phyloP scores from a whole-genome alignment of 2,797 vertebrate species.

The Fratercula arctica region DNA sequence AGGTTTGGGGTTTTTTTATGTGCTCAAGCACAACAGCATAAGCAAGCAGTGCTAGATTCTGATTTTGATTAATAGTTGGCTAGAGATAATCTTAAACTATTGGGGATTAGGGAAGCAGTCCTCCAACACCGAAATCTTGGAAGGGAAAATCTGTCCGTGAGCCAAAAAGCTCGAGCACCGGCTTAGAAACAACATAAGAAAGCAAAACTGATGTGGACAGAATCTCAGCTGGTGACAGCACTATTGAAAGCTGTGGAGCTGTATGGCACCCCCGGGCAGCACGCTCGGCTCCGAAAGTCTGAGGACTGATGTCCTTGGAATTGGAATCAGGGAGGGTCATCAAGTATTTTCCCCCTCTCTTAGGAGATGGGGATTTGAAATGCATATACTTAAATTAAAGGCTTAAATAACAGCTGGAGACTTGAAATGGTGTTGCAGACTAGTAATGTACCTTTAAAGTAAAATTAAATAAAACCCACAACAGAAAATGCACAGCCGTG shows the following conservation, averaged over 20 bases:
- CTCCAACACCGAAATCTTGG: conserved; percentile 35
- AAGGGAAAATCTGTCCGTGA: background rate
- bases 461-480: background rate
- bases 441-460: background rate
- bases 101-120: conserved; percentile 13
- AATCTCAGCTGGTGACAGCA: background rate
- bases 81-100: conserved; percentile 12
- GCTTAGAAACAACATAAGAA: background rate
- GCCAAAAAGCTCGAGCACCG: conserved; percentile 10
- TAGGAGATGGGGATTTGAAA: background rate
- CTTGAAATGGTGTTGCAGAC: background rate
- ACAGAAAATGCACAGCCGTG: rapidly evolving
- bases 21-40: background rate
- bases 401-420: background rate
- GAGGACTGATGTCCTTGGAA: background rate
- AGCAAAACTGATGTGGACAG: background rate
- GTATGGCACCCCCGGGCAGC: rapidly evolving
- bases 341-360: rapidly evolving
- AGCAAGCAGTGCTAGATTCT: background rate
- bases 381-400: background rate
- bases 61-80: conserved; percentile 58
- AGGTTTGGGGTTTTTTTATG: background rate
- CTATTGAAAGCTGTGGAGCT: background rate
- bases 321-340: background rate
- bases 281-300: rapidly evolving